phyloP scores from a whole-genome alignment of 2,797 vertebrate genomes.

The Gymnothorax reevesii region DNA sequence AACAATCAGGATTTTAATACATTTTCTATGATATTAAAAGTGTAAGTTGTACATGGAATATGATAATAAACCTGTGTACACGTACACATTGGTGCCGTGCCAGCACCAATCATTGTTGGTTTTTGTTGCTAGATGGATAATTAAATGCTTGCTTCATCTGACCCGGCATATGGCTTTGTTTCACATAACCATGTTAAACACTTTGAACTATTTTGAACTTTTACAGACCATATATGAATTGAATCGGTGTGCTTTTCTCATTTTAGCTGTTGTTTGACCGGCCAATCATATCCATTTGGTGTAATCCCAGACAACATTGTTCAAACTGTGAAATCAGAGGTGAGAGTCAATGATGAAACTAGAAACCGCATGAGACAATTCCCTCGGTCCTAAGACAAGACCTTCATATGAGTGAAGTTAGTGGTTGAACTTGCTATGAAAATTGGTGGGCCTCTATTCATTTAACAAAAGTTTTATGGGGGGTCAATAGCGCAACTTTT shows the following conservation, averaged over 20 bases:
- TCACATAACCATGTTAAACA: background rate
- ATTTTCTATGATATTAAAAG: background rate
- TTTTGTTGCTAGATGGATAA: background rate
- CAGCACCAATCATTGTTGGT: background rate
- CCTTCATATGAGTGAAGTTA: background rate
- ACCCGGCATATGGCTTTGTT: background rate
- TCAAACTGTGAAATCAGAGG: conserved; percentile 33
- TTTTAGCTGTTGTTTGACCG: conserved; percentile 35
- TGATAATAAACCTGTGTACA: background rate
- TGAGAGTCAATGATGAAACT: conserved; percentile 6
- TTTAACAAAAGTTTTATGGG: background rate
- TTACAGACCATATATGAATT: too few species aligned
- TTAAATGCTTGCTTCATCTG: background rate
- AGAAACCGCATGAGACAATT: background rate
- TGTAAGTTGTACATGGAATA: background rate
- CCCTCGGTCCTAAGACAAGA: background rate
- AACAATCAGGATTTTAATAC: background rate
- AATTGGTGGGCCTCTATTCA: background rate
- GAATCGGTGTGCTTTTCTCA: background rate
- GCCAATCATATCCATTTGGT: conserved; percentile 33
- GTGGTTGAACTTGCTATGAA: background rate
- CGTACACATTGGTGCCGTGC: background rate
- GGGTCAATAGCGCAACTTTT: background rate
- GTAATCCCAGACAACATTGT: conserved; percentile 28
- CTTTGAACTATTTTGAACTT: background rate